Percentiles rank a stretch among this genome's conserved stretches.
phyloP scores from a whole-genome alignment of 2,888 invertebrate species.

The Agriotes lineatus region DNA sequence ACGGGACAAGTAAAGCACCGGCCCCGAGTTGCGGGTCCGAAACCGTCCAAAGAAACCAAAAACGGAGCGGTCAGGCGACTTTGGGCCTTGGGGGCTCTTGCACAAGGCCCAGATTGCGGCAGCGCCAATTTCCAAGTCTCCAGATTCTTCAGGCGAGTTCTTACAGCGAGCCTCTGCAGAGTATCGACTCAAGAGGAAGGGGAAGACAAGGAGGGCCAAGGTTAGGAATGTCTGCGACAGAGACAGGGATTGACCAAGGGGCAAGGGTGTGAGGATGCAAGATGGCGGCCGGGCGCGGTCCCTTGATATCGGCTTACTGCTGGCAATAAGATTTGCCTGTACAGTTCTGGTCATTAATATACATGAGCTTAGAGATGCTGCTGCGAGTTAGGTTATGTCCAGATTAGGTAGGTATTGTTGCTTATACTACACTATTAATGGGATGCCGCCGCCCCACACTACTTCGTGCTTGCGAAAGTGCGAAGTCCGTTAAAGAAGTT shows the following conservation, averaged over 20 bases:
- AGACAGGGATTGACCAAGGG: slow-evolving; percentile 55
- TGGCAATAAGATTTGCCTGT: slow-evolving; percentile 66
- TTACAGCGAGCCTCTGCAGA: slow-evolving; percentile 62
- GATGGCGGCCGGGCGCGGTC: slow-evolving; percentile 65
- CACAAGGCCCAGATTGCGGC: slow-evolving; percentile 22
- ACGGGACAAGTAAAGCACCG: slow-evolving; percentile 5
- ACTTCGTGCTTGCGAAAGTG: not conserved
- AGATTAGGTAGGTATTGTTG: slow-evolving; percentile 50
- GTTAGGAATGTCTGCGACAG: slow-evolving; percentile 52
- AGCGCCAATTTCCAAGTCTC: slow-evolving; percentile 49
- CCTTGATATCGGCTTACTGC: slow-evolving; percentile 65
- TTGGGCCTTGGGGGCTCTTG: not conserved
- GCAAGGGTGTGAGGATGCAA: slow-evolving; percentile 59
- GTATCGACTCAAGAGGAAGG: slow-evolving; percentile 65
- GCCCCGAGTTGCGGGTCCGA: not conserved
- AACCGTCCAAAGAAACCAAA: slow-evolving; percentile 17
- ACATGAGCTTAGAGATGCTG: slow-evolving; percentile 61
- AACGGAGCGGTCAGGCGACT: not conserved
- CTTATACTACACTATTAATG: slow-evolving; percentile 37
- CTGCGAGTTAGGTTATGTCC: slow-evolving; percentile 53
- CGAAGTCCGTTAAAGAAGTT: not conserved
- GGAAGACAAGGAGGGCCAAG: slow-evolving; percentile 50
- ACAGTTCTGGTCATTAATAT: slow-evolving; percentile 66
- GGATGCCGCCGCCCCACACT: slow-evolving; percentile 17
- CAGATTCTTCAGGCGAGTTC: slow-evolving; percentile 62